phyloP scores from a whole-genome alignment of 2,797 vertebrate genomes.

The Acrossocheilus fasciatus region DNA sequence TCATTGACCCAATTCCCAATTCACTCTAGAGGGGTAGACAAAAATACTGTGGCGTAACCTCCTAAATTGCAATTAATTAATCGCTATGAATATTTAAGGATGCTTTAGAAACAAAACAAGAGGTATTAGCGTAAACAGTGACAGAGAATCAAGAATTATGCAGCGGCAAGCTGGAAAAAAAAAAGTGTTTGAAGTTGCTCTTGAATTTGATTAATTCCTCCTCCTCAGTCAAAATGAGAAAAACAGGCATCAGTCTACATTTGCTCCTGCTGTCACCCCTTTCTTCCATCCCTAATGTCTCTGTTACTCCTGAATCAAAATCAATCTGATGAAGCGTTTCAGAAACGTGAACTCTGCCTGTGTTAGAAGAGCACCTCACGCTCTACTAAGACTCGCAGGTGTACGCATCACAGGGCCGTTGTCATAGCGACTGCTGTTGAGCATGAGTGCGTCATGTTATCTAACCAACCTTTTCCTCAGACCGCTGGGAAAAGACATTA shows the following conservation, averaged over 20 bases:
- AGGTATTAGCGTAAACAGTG: constrained; percentile 14
- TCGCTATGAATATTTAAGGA: constrained; percentile 7
- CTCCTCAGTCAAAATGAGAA: constrained; percentile 23
- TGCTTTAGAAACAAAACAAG: constrained; percentile 1
- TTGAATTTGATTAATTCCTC: constrained; percentile 33
- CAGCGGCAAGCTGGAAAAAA: background rate
- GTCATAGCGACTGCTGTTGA: constrained; percentile 38
- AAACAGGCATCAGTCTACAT: background rate
- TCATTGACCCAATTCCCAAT: background rate
- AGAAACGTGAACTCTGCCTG: background rate
- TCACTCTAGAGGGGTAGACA: background rate
- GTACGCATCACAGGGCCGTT: constrained; percentile 26
- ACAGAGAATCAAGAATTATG: constrained; percentile 10
- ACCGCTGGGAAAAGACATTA: background rate
- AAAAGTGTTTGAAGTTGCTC: constrained; percentile 27
- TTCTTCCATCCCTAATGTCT: constrained; percentile 3
- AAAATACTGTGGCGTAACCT: background rate
- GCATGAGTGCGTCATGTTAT: constrained; percentile 5
- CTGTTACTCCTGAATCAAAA: background rate
- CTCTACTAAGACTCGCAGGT: constrained; percentile 22
- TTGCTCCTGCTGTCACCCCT: background rate
- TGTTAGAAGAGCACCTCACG: background rate
- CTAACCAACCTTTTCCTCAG: constrained; percentile 14
- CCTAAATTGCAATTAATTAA: background rate
- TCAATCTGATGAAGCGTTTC: constrained; percentile 1